Base-by-base conservation (phyloP, 92 coral and sea anemone genomes). In the Paramuricea clavata region DNA sequence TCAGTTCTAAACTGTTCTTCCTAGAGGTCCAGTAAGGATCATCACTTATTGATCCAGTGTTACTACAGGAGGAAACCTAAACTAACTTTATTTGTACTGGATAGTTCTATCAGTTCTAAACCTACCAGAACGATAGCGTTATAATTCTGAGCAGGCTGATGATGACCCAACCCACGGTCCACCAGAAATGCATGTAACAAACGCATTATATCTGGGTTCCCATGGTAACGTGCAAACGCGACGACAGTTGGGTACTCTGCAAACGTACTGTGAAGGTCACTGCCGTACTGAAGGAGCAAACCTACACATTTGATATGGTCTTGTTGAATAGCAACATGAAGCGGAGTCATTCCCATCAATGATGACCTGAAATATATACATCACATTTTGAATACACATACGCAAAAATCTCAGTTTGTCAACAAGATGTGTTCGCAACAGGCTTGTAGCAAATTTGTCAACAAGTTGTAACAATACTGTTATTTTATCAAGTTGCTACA, bases 321-420 rank as follows among this genome's bases (percentile, higher is more conserved):
- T 6, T 86, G 64, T n/a, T 88, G 73, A 59, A 95, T 94, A 19
- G 98, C 98, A 1, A 94, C 95, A 52, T 93, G 95, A 0, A 96
- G 81, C 0, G 98, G 97, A 10, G 98, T 91, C 72, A 85, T 88
- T 0, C 98, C 99, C 44, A 87, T 27, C 16, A 57, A 2, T 25
- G 42, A 54, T 21, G 84, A n/a, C 28, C 84, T 79, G 35, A 15
- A 44, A 27, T 11, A 39, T 39, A 10, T 10, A 39, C 44, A 39
- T 39, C 10, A 39, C 44, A 39, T 39, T 4, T n/a, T n/a, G n/a
- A n/a, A n/a, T n/a, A n/a, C n/a, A n/a, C n/a, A n/a, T n/a, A n/a
- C n/a, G n/a, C n/a, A n/a, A n/a, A n/a, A n/a, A n/a, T n/a, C n/a
- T n/a, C n/a, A n/a, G n/a, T n/a, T n/a, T n/a, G n/a, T n/a, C n/a